These are phyloP conservation scores for Mesorhabditis spiculigera DNA, from an alignment of 2,888 invertebrate genomes.

Conservation along the genomic window DNA sequence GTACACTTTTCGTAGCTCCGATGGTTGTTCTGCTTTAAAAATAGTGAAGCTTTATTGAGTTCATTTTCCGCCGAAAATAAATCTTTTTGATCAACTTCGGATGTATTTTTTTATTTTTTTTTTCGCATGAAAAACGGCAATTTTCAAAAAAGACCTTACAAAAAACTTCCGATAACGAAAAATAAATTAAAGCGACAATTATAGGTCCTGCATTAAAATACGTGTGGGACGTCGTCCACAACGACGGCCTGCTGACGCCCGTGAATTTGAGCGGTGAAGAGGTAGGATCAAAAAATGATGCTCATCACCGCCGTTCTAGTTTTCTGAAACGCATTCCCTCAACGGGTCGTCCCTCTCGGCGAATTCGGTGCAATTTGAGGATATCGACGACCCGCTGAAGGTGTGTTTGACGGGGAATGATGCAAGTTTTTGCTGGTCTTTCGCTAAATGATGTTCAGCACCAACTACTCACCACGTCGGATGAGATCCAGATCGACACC, in stretches of 20 bases:
- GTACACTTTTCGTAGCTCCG: not conserved
- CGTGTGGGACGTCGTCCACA: not conserved
- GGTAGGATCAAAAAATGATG: conserved; percentile 9
- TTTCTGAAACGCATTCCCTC: conserved; percentile 36
- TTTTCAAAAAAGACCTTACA: too few relatives aligned
- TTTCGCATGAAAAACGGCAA: too few relatives aligned
- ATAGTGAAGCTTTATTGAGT: too few relatives aligned
- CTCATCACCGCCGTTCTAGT: not conserved
- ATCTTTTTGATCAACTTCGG: too few relatives aligned
- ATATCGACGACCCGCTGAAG: conserved; percentile 47
- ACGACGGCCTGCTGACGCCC: conserved; percentile 18
- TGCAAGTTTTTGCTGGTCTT: not conserved
- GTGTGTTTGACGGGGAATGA: conserved; percentile 14
- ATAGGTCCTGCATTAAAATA: too few relatives aligned
- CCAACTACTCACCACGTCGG: conserved; percentile 17
- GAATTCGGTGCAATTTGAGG: conserved; percentile 43
- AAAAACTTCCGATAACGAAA: too few relatives aligned
- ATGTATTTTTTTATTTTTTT: too few relatives aligned
- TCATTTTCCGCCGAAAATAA: too few relatives aligned
- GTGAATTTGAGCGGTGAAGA: conserved; percentile 30
- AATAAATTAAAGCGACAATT: too few relatives aligned
- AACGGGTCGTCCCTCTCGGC: conserved; percentile 33
- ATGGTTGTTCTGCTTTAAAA: too few relatives aligned
- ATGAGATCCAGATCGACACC: not conserved
- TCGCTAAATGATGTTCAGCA: conserved; percentile 10